These are phyloP conservation scores for Silurus meridionalis DNA, from an alignment of 2,113 vertebrate genomes.

Conservation along the genomic window DNA sequence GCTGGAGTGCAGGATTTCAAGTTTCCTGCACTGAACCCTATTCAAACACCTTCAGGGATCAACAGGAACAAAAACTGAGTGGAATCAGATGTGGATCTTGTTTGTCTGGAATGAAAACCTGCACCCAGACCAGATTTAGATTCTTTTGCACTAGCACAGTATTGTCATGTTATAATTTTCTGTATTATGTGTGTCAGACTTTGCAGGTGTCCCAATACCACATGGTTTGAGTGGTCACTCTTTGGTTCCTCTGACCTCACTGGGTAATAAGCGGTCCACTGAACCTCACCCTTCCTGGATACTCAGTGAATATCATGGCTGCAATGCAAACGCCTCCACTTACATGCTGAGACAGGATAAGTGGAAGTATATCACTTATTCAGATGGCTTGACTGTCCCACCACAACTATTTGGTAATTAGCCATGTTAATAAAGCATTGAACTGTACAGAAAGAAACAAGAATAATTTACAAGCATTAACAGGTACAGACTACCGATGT, in stretches of 20 bases:
- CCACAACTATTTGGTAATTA: constrained; percentile 88
- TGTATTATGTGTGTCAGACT: constrained; percentile 67
- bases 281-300: constrained; percentile 76
- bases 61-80: too few species aligned
- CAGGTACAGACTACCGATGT: not conserved
- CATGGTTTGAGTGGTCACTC: constrained; percentile 84
- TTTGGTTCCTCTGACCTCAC: constrained; percentile 73
- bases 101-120: not conserved
- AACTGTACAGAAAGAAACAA: not conserved
- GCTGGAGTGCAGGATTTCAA: too few species aligned
- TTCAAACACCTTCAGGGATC: too few species aligned
- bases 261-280: not conserved
- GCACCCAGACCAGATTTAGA: not conserved
- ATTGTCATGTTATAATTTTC: not conserved
- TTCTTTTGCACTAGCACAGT: not conserved
- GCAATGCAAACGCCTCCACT: constrained; percentile 87
- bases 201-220: constrained; percentile 74
- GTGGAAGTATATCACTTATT: constrained; percentile 91
- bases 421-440: not conserved
- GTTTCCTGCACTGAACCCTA: too few species aligned
- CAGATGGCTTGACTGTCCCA: constrained; percentile 78
- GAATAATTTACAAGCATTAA: not conserved
- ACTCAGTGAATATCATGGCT: constrained; percentile 93
- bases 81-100: not conserved
- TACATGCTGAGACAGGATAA: constrained; percentile 86